Base-by-base conservation (phyloP, 2,888 invertebrate species). In the Xylocampa areola region DNA sequence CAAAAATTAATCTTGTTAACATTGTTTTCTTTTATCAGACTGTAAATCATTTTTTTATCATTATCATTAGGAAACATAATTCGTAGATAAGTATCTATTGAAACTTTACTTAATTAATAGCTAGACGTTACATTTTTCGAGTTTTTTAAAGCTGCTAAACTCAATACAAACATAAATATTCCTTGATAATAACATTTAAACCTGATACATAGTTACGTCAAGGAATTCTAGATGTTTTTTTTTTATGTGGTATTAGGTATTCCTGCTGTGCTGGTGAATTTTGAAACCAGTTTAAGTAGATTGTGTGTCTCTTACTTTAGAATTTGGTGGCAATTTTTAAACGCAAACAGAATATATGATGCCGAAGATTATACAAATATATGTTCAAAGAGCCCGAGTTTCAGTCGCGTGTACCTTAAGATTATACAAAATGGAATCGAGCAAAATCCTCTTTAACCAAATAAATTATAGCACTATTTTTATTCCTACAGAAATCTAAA, bases 1-100 rank as follows among this genome's bases (percentile, higher is more conserved):
- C 5, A 6, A 25, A 36, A n/a, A 40, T 25, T 21, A n/a, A 25
- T 16, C 5, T n/a, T 1, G 30, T 13, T 17, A 7, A n/a, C n/a
- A n/a, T n/a, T n/a, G n/a, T n/a, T 14, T 6, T 11, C 32, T 35
- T 23, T 40, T 52, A 63, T 57, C 65, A 50, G 21, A 7, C 32
- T 17, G 19, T 66, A 69, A 40, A 69, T 66, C 45, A 49, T 21
- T 63, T 43, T 33, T 25, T 63, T 64, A 66, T 69, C 65, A 25
- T 47, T 32, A 32, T 10, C 1, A 13, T 7, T 2, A 4, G 29
- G 14, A 5, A 27, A 40, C 44, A 48, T 16, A 33, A n/a, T 48
- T 40, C 35, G 21, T 53, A 37, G 11, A 35, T 32, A 30, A 17
- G 37, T 63, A 48, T 36, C 4, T 11, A 49, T n/a, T n/a, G n/a